Percentiles rank a stretch among this genome's conserved stretches.
Evolutionary conservation across 2,113 vertebrate species (phyloP).

Genomic region (Pontoporia blainvillei): DNA sequence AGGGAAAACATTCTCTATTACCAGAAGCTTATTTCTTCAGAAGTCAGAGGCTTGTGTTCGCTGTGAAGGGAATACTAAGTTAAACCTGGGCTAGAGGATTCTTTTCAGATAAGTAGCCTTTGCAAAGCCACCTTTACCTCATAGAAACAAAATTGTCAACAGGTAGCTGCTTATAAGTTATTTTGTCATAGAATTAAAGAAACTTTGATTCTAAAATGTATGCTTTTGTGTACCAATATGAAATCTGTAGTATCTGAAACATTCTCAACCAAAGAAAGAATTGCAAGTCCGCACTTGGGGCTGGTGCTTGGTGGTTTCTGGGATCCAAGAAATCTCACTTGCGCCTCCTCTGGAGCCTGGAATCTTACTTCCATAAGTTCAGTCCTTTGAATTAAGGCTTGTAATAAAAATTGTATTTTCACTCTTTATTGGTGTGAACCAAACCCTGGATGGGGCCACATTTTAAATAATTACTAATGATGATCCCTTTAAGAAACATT

Average conservation of each 20-base stretch:
- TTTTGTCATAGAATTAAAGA: conserved; percentile 4
- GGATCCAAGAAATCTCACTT: too few relatives aligned
- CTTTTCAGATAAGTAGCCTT: neutral
- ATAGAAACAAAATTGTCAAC: neutral
- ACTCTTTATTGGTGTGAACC: neutral
- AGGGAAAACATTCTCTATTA: conserved; percentile 35
- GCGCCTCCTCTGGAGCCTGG: neutral
- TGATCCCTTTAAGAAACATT: neutral
- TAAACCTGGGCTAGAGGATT: neutral
- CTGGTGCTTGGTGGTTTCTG: neutral
- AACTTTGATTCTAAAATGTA: conserved; percentile 1
- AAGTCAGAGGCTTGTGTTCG: neutral
- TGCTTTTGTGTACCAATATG: neutral
- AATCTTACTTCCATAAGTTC: neutral
- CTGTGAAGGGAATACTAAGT: conserved; percentile 28
- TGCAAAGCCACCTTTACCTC: neutral
- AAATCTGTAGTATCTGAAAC: neutral
- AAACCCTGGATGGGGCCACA: neutral
- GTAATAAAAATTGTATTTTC: neutral
- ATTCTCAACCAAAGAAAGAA: neutral
- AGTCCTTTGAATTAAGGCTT: neutral
- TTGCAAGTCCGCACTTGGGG: neutral
- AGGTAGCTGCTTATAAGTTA: neutral
- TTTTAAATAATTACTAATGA: neutral
- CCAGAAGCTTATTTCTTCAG: conserved; percentile 27